Evolutionary conservation across 2,888 invertebrate species (phyloP), one percentile per base, ranked within the genome.

Genomic region (Drosophila aldrichi): DNA sequence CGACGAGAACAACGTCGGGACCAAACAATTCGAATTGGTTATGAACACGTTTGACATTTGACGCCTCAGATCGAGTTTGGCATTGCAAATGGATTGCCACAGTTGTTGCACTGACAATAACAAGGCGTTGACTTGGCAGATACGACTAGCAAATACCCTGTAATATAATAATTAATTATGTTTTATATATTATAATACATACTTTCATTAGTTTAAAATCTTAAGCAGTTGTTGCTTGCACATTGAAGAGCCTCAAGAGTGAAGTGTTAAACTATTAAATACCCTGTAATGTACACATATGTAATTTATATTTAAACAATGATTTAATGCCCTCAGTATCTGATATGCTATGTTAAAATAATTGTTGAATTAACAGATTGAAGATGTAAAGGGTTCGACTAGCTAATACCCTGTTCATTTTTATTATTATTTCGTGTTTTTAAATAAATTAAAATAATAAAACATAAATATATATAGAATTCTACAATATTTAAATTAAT

Each of bases 41-140:
- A 68, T 68, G 68, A 67, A 49, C 60, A 70, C 63, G 59, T 74
- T 79, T 76, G 76, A 60, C 76, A 79, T 79, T 75, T 79, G 62
- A 66, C 62, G 62, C 58, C 51, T 43, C 67, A 52, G 52, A 62
- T 57, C 51, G 56, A 59, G 43, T 59, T 73, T 44, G 44, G 55
- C 61, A 58, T 60, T 62, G 72, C 73, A 74, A 74, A 72, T 74
- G 73, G 58, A 72, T 61, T 72, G 65, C 41, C 77, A 55, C 40
- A 56, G 46, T 49, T 43, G 43, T 36, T 51, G 52, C 51, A 38
- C 62, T 63, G 64, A 65, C 60, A 74, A 71, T 71, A 77, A 61
- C 12, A 71, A 51, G 16, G 2, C 2, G 8, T 6, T 8, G 0
- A 25, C 16, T 2, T 14, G 3, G 9, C 6, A 1, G 14, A 10